Evolutionary conservation across 2,888 invertebrate genomes (phyloP), one percentile per base, ranked within the genome.

Genomic region (Nasonia oneida): DNA sequence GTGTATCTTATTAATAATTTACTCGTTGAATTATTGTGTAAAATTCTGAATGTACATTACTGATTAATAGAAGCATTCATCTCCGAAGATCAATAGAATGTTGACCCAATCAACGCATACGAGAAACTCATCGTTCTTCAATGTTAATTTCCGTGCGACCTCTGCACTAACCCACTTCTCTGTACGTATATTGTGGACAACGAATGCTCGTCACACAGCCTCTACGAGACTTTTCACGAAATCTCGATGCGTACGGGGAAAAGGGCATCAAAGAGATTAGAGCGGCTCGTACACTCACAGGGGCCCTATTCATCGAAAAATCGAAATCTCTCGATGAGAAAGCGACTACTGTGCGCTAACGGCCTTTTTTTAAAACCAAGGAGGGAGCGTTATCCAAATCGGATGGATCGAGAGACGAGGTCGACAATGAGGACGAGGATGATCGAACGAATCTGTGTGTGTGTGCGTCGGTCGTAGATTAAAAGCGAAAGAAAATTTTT

Each of bases 241-340:
- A 64, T 74, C 37, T 37, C 37, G 37, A 37, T 37, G 37, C 4
- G 37, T 37, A 37, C 37, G 37, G 4, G 4, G 37, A 57, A 64
- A 83, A 70, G 77, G 83, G 39, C 57, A 39, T 1, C 29, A 33
- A 76, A 76, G 74, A 23, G 61, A 61, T 61, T 61, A 64, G 10
- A 64, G 8, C n/a, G 23, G 6, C 42, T 42, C 71, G 71, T 64
- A 12, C 3, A 15, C 15, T 57, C 47, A 85, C 77, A 85, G 64
- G 42, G 37, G 3, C 57, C 23, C 37, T 61, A 85, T 81, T 81
- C 81, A 81, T 85, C 61, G 64, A 61, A 47, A 57, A 75, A 77
- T 85, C 76, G 57, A 84, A 81, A 84, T 70, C 33, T 14, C 37
- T 14, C 37, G 42, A 80, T 75, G 76, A 84, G 75, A 84, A 80